Evolutionary conservation across 1,140 invertebrate genomes (phyloP), one percentile per base, ranked within the genome.

Genomic region (Drosophila cardini): DNA sequence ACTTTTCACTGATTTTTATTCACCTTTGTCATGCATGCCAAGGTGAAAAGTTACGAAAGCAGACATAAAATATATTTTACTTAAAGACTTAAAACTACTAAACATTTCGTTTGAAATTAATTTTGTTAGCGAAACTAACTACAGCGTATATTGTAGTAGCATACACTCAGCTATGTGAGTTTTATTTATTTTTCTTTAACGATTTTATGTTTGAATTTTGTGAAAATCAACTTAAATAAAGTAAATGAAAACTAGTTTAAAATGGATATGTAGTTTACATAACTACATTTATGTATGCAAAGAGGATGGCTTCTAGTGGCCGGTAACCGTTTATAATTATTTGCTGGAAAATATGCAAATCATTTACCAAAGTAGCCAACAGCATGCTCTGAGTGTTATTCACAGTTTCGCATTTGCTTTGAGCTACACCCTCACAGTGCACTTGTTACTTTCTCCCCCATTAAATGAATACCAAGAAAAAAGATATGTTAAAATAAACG

Each of bases 331-430:
- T 76, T 64, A 78, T 87, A 87, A 87, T 85, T 86, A 85, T 86
- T 85, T 85, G 75, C 75, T 62, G 72, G 65, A 74, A 61, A 69
- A 84, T 78, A 85, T 85, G 82, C 64, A 85, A 87, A 82, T 82
- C 78, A 75, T 42, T 58, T 34, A 9, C 11, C 42, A 70, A 53
- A 45, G 56, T 53, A 46, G 73, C 69, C 42, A 50, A 72, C 30
- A 58, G 62, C 74, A 55, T 74, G 69, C 40, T 62, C 46, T 45
- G 65, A 82, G 67, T 61, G 52, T 57, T 64, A 70, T 81, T 76
- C 34, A 42, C 50, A 53, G 40, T 64, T 64, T 62, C 42, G 42
- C 38, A 42, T 69, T 69, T 53, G 21, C 60, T 56, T 56, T 56
- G 30, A 34, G 40, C 26, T n/a, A 38, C 52, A 18, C 7, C 34